Evolutionary conservation across 2,888 invertebrate genomes (phyloP).

Genomic region (Epirrhoe tristata): DNA sequence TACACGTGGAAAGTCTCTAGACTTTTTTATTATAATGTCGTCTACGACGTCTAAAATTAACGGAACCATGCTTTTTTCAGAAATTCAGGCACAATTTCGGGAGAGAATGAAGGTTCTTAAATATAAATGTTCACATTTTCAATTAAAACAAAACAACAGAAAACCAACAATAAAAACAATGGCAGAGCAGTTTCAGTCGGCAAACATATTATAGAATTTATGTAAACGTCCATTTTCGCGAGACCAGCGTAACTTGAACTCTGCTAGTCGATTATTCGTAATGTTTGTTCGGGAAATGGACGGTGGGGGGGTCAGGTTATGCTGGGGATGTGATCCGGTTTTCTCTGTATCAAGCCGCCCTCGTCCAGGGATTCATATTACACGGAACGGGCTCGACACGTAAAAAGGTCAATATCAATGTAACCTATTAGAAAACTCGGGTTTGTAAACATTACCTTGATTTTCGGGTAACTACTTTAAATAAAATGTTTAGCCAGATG

Average conservation of each 20-base stretch:
- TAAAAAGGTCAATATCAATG: conserved; percentile 22
- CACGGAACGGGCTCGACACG: conserved; percentile 35
- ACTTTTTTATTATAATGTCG: too few relatives aligned
- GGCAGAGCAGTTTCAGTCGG: conserved; percentile 53
- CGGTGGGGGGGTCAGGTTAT: conserved; percentile 46
- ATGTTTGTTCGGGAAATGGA: conserved; percentile 32
- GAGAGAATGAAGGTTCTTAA: conserved; percentile 6
- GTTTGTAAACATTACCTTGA: conserved; percentile 2
- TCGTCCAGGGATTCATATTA: conserved; percentile 47
- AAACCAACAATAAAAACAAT: conserved; percentile 58
- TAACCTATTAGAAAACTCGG: conserved; percentile 21
- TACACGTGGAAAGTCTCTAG: too few relatives aligned
- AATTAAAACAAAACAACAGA: conserved; percentile 57
- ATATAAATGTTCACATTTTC: conserved; percentile 25
- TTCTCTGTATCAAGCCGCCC: conserved; percentile 47
- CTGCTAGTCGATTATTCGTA: conserved; percentile 44
- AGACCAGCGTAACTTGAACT: conserved; percentile 50
- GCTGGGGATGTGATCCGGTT: conserved; percentile 53
- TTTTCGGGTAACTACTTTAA: not conserved
- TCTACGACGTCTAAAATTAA: not conserved
- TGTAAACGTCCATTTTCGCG: conserved; percentile 54
- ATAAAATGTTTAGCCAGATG: too few relatives aligned
- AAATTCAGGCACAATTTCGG: not conserved
- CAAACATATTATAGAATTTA: conserved; percentile 59
- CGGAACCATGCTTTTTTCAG: not conserved